These are phyloP conservation scores for Lycia hirtaria DNA, from an alignment of 2,888 invertebrate genomes.

Conservation along the genomic window DNA sequence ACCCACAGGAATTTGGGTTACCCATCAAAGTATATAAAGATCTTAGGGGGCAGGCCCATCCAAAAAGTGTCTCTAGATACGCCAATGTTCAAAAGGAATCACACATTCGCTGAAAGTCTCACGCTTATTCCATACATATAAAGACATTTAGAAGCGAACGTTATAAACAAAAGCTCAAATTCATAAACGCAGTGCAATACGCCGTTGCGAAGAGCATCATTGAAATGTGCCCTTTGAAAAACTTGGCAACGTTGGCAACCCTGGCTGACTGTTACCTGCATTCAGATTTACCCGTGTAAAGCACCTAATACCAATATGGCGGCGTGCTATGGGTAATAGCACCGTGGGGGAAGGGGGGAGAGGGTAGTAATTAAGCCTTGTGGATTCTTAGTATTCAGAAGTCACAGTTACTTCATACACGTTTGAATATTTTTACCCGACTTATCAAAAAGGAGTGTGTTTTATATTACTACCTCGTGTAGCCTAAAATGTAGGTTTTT, in stretches of 20 bases:
- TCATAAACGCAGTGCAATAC: constrained; percentile 1
- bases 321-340: constrained; percentile 5
- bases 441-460: too few relatives aligned
- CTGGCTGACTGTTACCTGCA: constrained; percentile 6
- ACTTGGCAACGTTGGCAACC: constrained; percentile 3
- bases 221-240: background rate
- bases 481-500: too few relatives aligned
- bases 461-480: too few relatives aligned
- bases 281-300: constrained; percentile 7
- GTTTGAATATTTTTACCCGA: too few relatives aligned
- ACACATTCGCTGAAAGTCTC: too few relatives aligned
- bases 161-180: background rate
- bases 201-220: background rate
- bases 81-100: too few relatives aligned
- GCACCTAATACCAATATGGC: constrained; percentile 7
- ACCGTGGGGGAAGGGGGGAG: background rate
- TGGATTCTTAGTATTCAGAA: background rate
- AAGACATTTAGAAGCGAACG: background rate
- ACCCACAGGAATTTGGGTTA: too few relatives aligned
- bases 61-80: too few relatives aligned
- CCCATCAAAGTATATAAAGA: too few relatives aligned
- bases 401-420: background rate
- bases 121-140: too few relatives aligned
- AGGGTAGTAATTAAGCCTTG: background rate
- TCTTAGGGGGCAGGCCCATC: too few relatives aligned